A percentile compares a stretch with the other conserved stretches of the same genome.
phyloP scores from a whole-genome alignment of 2,888 invertebrate genomes.

The Opisthograptis luteolata region DNA sequence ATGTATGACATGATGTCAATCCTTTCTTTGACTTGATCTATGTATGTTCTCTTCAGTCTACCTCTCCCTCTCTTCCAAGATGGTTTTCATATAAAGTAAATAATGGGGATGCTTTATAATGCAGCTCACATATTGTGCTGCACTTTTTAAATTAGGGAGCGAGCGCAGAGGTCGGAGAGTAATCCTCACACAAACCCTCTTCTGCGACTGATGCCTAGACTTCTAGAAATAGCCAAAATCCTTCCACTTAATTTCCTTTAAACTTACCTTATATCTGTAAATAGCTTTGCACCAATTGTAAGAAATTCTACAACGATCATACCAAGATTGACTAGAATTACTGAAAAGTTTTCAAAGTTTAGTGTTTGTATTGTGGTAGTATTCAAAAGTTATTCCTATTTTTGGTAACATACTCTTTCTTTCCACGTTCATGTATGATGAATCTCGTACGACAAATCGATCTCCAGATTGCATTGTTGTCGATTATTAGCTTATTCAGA shows the following conservation, averaged over 20 bases:
- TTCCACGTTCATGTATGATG: constrained; percentile 6
- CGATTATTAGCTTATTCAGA: constrained; percentile 54
- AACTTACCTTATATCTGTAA: constrained; percentile 50
- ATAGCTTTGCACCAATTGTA: constrained; percentile 70
- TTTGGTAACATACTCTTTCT: constrained; percentile 8
- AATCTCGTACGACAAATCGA: constrained; percentile 17
- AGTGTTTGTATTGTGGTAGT: neutral
- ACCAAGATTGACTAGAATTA: constrained; percentile 50
- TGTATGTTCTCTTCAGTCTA: too few relatives aligned
- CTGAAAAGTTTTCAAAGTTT: constrained; percentile 8
- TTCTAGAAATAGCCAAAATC: neutral
- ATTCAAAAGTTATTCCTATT: neutral
- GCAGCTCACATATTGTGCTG: neutral
- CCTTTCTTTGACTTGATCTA: too few relatives aligned
- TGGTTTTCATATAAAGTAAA: too few relatives aligned
- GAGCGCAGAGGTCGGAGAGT: too few relatives aligned
- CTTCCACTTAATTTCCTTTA: neutral
- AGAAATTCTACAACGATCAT: constrained; percentile 63
- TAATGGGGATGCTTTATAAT: too few relatives aligned
- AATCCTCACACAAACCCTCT: neutral
- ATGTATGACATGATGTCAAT: too few relatives aligned
- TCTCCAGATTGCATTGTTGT: constrained; percentile 66
- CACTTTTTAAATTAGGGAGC: too few relatives aligned
- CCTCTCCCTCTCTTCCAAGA: too few relatives aligned
- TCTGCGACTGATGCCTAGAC: too few relatives aligned